Conservation (phyloP, 2,797 vertebrate species). For the Nyctalus aviator region DNA sequence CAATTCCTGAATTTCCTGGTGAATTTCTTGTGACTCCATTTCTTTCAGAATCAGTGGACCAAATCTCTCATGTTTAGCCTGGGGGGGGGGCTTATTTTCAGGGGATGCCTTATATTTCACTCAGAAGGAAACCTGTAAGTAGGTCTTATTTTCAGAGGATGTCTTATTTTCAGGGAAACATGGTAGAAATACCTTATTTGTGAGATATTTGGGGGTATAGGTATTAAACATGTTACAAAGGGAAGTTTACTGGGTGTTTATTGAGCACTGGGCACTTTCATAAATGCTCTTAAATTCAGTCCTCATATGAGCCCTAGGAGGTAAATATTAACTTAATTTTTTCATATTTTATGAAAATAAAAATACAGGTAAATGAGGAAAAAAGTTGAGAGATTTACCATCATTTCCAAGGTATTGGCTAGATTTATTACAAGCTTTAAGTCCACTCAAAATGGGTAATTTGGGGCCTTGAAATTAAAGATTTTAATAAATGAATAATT, state of each 20-base stretch:
- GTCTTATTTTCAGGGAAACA: too few species aligned
- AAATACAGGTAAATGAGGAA: background rate
- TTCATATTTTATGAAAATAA: slow-evolving; percentile 32
- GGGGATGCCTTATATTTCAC: too few species aligned
- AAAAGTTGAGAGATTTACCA: background rate
- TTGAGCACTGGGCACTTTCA: background rate
- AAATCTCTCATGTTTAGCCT: too few species aligned
- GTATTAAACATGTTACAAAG: background rate
- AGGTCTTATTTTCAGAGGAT: too few species aligned
- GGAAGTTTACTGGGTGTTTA: background rate
- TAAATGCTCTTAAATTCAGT: slow-evolving; percentile 13
- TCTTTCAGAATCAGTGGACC: too few species aligned
- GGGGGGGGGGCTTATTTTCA: too few species aligned
- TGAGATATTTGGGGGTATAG: background rate
- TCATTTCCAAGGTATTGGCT: background rate
- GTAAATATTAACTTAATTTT: slow-evolving; percentile 30
- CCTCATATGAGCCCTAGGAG: slow-evolving; percentile 5
- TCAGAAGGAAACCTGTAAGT: too few species aligned
- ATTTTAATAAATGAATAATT: background rate
- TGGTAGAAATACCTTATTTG: background rate
- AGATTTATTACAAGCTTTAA: slow-evolving; percentile 45
- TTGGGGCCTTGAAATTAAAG: background rate
- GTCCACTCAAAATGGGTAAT: background rate
- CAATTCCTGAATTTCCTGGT: too few species aligned
- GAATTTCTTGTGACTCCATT: too few species aligned